These are phyloP conservation scores for Macrophya alboannulata DNA, from an alignment of 2,888 invertebrate species.

Conservation along the genomic window DNA sequence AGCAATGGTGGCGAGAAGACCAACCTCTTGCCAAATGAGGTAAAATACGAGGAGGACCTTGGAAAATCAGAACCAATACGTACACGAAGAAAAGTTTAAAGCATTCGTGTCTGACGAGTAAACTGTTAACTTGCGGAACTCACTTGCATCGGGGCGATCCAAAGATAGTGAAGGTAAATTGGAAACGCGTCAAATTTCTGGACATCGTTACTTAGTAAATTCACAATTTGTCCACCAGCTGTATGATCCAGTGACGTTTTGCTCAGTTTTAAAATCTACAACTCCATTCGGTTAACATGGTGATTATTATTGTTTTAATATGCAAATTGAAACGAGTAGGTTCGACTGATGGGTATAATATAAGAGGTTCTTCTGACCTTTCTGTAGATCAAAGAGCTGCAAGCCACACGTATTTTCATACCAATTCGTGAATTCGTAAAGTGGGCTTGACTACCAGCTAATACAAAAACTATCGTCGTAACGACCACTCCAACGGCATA, in stretches of 20 bases:
- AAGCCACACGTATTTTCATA: conserved; percentile 86
- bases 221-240: conserved; percentile 95
- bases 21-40: conserved; percentile 71
- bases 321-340: neutral
- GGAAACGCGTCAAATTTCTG: conserved; percentile 94
- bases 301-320: neutral
- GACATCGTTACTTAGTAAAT: conserved; percentile 96
- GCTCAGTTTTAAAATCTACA: neutral
- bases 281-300: neutral
- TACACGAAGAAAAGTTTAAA: neutral
- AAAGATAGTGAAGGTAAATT: conserved; percentile 92
- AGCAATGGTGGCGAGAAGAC: conserved; percentile 83
- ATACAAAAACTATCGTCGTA: conserved; percentile 74
- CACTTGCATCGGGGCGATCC: conserved; percentile 91
- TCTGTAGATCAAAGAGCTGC: conserved; percentile 86
- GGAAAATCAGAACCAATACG: conserved; percentile 57
- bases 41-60: conserved; percentile 67
- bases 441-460: conserved; percentile 79
- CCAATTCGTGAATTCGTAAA: conserved; percentile 80
- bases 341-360: neutral
- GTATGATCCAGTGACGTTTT: conserved; percentile 86
- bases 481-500: conserved; percentile 77
- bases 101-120: neutral
- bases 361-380: conserved; percentile 81
- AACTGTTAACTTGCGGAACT: conserved; percentile 57